phyloP scores from a whole-genome alignment of 2,888 invertebrate genomes.

The Mayetiola destructor region DNA sequence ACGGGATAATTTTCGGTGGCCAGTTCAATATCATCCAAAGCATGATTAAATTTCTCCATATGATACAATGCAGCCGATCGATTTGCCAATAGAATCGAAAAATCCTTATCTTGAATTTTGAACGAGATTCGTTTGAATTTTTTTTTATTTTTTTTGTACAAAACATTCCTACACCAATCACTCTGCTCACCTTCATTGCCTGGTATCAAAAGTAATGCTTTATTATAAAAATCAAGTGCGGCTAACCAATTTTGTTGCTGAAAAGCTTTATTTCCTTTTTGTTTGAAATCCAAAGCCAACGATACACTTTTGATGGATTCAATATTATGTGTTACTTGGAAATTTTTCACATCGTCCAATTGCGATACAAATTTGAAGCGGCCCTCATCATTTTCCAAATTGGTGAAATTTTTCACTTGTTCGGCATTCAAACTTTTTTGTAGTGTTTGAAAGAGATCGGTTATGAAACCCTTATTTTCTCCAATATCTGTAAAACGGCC shows the following conservation, averaged over 20 bases:
- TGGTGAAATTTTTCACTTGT: constrained; percentile 11
- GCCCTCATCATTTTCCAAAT: constrained; percentile 41
- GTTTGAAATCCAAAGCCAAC: constrained; percentile 48
- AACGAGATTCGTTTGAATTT: not conserved
- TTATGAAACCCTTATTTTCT: not conserved
- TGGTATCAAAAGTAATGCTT: constrained; percentile 52
- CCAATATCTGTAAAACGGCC: not conserved
- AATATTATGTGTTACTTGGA: constrained; percentile 37
- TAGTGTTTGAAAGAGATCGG: not conserved
- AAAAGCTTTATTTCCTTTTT: constrained; percentile 57
- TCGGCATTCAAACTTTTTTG: not conserved
- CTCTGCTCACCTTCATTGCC: constrained; percentile 49
- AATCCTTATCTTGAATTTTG: constrained; percentile 40
- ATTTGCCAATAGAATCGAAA: constrained; percentile 60
- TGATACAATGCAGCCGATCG: constrained; percentile 68
- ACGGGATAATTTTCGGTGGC: constrained; percentile 54
- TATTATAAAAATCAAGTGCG: constrained; percentile 55
- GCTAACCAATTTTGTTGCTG: constrained; percentile 51
- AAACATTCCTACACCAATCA: not conserved
- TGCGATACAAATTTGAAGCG: constrained; percentile 47
- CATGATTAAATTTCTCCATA: constrained; percentile 48
- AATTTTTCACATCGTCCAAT: constrained; percentile 36
- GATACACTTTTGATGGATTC: constrained; percentile 40
- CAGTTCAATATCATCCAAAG: constrained; percentile 55
- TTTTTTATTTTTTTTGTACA: not conserved